Conservation (phyloP, 2,888 invertebrate genomes). For the Lasiommata megera region DNA sequence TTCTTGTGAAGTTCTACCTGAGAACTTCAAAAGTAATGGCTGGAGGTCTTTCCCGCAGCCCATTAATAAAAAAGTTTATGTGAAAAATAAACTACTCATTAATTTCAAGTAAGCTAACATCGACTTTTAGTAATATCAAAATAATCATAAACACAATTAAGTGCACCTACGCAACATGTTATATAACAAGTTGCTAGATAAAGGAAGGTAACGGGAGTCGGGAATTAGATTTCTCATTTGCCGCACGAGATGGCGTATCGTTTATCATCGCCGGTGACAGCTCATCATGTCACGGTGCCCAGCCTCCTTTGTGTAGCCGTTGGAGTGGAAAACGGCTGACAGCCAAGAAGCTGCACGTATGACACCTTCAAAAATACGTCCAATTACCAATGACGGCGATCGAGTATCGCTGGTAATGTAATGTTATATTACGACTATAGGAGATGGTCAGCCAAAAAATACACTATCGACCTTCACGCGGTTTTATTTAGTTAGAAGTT, state of each 20-base stretch:
- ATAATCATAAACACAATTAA: constrained; percentile 6
- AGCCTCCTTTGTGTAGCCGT: constrained; percentile 57
- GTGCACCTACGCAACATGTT: constrained; percentile 19
- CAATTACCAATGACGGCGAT: constrained; percentile 32
- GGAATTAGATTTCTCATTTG: constrained; percentile 76
- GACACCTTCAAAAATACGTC: constrained; percentile 38
- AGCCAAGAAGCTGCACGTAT: constrained; percentile 38
- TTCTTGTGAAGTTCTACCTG: no score
- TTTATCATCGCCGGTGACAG: constrained; percentile 72
- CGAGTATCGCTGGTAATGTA: constrained; percentile 1
- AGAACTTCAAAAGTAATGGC: no score
- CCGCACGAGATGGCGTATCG: constrained; percentile 60
- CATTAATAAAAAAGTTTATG: no score
- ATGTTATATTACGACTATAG: no score
- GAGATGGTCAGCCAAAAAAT: no score
- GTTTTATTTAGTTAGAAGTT: no score
- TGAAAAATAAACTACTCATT: no score
- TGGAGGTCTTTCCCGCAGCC: no score
- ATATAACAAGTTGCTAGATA: constrained; percentile 37
- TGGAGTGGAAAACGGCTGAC: constrained; percentile 63
- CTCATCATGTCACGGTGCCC: constrained; percentile 69
- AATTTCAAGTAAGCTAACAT: no score
- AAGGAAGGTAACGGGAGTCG: constrained; percentile 57
- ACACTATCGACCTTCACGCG: no score
- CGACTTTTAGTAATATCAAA: not conserved